A percentile compares a stretch with the other conserved stretches of the same genome.
phyloP scores from a whole-genome alignment of 2,113 vertebrate species.

The Turnix velox region DNA sequence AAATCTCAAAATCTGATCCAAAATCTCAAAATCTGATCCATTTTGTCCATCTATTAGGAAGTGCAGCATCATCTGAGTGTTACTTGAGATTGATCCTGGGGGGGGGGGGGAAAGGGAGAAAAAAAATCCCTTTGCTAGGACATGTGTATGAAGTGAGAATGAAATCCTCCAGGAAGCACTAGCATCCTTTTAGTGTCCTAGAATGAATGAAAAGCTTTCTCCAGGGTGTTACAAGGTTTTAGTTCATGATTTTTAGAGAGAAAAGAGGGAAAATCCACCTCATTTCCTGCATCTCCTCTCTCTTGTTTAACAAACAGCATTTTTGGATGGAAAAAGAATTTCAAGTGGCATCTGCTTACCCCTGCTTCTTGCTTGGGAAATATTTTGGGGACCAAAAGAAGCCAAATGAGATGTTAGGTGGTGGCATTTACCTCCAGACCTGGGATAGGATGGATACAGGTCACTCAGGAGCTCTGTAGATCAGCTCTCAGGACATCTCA shows the following conservation, averaged over 20 bases:
- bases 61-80: conserved; percentile 45
- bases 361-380: not conserved
- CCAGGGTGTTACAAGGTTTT: not conserved
- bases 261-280: not conserved
- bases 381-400: not conserved
- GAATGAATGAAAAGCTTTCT: not conserved
- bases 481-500: not conserved
- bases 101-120: not conserved
- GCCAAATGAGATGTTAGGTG: not conserved
- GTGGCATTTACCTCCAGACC: not conserved
- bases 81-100: conserved; percentile 13
- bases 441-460: not conserved
- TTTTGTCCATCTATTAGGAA: not conserved
- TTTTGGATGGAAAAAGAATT: not conserved
- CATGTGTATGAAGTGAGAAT: not conserved
- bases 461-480: not conserved
- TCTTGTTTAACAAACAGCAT: not conserved
- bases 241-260: not conserved
- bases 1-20: too few species aligned
- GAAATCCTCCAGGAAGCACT: not conserved
- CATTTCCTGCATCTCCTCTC: not conserved
- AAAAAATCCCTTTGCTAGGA: not conserved
- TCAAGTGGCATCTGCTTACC: not conserved
- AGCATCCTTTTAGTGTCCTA: not conserved
- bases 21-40: too few species aligned